Evolutionary conservation across 2,113 vertebrate species (phyloP), one percentile per base, ranked within the genome.

Genomic region (Oncorhynchus kisutch): DNA sequence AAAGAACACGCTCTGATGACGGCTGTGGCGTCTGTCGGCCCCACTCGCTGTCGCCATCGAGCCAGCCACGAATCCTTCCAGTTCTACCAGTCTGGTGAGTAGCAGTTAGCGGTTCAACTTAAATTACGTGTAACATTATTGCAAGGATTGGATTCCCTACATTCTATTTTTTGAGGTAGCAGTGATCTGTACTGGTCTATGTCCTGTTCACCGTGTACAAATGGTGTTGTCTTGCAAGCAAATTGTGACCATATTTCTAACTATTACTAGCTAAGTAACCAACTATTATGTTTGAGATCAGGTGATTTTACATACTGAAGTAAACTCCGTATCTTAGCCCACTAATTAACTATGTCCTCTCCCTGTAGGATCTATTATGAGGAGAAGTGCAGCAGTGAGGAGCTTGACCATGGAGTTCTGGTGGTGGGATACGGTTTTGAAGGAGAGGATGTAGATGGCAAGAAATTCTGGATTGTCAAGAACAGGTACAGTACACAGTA

Each of bases 401-500:
- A 91, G 0, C 75, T 95, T 49, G 90, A 95, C 79, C 94, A 95
- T 67, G 94, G 91, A 7, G 92, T 96, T 51, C 83, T 95, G 67
- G 93, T 92, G 24, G 95, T 95, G 48, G 95, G 95, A 11, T 96
- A 95, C 79, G 95, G 95, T 49, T 91, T 71, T 83, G 81, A 93
- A 31, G 87, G 86, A 3, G 66, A 74, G 67, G 92, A 94, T 78
- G 88, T 86, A 49, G 81, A 91, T 77, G 90, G 89, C 0, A 92
- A 90, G 57, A 94, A 92, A 67, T 96, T 94, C 48, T 96, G 95
- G 95, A 92, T 96, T 83, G 92, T 96, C 60, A 96, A 96, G 83
- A 96, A 95, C 93, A 96, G 95, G 95, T 95, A 89, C 79, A 34
- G 5, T 24, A 22, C 71, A 20, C 2, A 67, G 31, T 14, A 57